A percentile compares a stretch with the other conserved stretches of the same genome.
phyloP scores from a whole-genome alignment of 2,797 vertebrate species.

The Hippopotamyrus pictus region DNA sequence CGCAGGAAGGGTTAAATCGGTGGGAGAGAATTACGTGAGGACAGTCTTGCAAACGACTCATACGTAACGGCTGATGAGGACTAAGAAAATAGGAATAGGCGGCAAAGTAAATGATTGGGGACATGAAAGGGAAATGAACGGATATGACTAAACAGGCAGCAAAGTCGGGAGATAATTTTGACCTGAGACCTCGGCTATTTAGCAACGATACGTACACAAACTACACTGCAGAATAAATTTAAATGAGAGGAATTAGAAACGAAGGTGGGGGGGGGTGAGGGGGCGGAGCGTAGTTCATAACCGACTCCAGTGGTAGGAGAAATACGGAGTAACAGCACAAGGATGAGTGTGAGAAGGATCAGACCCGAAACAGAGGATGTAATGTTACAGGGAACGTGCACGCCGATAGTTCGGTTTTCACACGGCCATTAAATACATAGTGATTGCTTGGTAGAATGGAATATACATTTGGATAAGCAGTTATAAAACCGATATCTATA shows the following conservation, averaged over 20 bases:
- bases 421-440: no score
- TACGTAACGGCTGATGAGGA: neutral
- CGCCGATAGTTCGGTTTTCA: neutral
- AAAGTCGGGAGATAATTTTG: neutral
- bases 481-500: neutral
- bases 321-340: neutral
- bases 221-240: neutral
- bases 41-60: neutral
- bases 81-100: neutral
- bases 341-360: neutral
- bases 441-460: neutral
- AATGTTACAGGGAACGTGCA: neutral
- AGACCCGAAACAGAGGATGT: neutral
- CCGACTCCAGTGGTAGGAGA: conserved; percentile 38
- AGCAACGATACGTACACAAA: conserved; percentile 10
- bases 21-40: neutral
- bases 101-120: neutral
- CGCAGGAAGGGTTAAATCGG: neutral
- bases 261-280: conserved; percentile 19
- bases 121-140: conserved; percentile 16
- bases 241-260: conserved; percentile 7
- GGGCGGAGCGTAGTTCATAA: conserved; percentile 22
- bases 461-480: neutral
- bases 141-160: conserved; percentile 2
- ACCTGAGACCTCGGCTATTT: neutral